Evolutionary conservation across 2,797 vertebrate genomes (phyloP).

Genomic region (Clarias pachynema): DNA sequence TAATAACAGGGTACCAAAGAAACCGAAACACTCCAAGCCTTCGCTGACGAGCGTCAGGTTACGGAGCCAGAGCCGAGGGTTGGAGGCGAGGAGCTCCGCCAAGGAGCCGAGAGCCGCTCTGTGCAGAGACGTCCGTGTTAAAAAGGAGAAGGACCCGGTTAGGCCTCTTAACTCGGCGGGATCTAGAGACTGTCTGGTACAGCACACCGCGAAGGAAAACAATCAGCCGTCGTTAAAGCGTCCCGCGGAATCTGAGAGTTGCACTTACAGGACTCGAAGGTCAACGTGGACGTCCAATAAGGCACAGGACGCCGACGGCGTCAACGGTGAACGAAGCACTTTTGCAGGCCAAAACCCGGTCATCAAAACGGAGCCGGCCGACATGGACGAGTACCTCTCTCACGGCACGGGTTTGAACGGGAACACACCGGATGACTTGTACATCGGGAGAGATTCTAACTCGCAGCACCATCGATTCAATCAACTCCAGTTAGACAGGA

Average conservation of each 20-base stretch:
- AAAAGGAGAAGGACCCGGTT: slow-evolving; percentile 33
- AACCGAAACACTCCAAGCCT: slow-evolving; percentile 90
- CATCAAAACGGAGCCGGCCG: slow-evolving; percentile 74
- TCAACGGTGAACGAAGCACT: slow-evolving; percentile 75
- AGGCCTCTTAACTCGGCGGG: slow-evolving; percentile 71
- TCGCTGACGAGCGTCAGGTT: slow-evolving; percentile 85
- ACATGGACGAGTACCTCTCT: slow-evolving; percentile 45
- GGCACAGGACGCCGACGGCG: slow-evolving; percentile 75
- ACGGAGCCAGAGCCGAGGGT: slow-evolving; percentile 76
- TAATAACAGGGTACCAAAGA: slow-evolving; percentile 99
- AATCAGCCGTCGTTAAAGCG: slow-evolving; percentile 77
- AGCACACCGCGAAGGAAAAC: slow-evolving; percentile 82
- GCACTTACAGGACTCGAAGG: slow-evolving; percentile 89
- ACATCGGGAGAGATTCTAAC: slow-evolving; percentile 60
- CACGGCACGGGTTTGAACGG: slow-evolving; percentile 9
- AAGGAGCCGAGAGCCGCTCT: slow-evolving; percentile 23
- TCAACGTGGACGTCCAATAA: slow-evolving; percentile 83
- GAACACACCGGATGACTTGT: not conserved
- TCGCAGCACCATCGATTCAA: slow-evolving; percentile 13
- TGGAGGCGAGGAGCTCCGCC: slow-evolving; percentile 78
- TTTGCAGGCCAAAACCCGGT: slow-evolving; percentile 60
- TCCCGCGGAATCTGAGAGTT: slow-evolving; percentile 74
- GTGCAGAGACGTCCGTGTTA: slow-evolving; percentile 70
- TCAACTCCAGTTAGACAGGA: slow-evolving; percentile 64
- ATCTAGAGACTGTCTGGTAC: slow-evolving; percentile 77